Percentiles rank a stretch among this genome's conserved stretches.
phyloP scores from a whole-genome alignment of 2,113 vertebrate species.

The Fulica atra region DNA sequence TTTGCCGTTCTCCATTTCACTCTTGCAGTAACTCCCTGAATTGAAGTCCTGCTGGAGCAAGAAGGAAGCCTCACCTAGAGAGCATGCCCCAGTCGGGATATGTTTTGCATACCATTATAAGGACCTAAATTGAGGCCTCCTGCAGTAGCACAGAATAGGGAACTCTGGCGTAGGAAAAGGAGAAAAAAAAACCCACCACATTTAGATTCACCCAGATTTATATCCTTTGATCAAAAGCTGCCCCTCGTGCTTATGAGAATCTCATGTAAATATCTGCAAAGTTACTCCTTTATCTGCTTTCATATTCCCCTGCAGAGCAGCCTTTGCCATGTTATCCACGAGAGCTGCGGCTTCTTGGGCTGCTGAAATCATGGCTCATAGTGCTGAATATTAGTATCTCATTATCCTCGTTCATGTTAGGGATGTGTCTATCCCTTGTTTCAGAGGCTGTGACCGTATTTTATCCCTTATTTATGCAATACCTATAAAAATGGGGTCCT shows the following conservation, averaged over 20 bases:
- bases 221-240: conserved; percentile 64
- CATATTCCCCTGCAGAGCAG: conserved; percentile 20
- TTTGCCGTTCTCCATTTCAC: background rate
- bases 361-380: background rate
- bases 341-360: background rate
- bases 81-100: background rate
- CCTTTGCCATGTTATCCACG: background rate
- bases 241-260: conserved; percentile 60
- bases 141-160: background rate
- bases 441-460: background rate
- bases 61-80: conserved; percentile 5
- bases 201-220: conserved; percentile 64
- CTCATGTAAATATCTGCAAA: conserved; percentile 61
- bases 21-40: background rate
- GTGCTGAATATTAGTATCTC: conserved; percentile 18
- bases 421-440: background rate
- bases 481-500: background rate
- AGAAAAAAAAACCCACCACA: background rate
- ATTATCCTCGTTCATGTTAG: background rate
- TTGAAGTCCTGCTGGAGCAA: background rate
- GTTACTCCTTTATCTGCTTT: conserved; percentile 40
- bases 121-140: conserved; percentile 9
- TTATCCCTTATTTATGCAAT: background rate
- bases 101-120: conserved; percentile 18
- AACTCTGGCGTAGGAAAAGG: background rate